Conservation (phyloP, 1,140 invertebrate genomes). For the Pachypsylla venusta region DNA sequence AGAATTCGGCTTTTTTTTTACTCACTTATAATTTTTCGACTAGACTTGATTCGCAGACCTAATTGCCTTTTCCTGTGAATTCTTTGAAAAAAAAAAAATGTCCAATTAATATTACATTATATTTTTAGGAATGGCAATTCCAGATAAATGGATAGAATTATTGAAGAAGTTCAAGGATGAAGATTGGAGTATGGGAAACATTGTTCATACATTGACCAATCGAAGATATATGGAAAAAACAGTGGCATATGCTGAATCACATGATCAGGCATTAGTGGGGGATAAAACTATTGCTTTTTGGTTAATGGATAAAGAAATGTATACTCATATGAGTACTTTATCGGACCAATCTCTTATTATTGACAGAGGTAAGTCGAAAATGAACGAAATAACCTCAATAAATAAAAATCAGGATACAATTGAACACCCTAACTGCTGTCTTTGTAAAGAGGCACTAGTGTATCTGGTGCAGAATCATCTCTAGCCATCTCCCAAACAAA, state of each 20-base stretch:
- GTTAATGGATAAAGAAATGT: conserved; percentile 99
- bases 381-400: too few relatives aligned
- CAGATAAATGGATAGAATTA: conserved; percentile 97
- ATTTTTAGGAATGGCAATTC: conserved; percentile 72
- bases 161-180: conserved; percentile 76
- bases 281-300: conserved; percentile 99
- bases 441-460: too few relatives aligned
- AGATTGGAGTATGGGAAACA: conserved; percentile 84
- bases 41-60: too few relatives aligned
- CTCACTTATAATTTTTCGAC: too few relatives aligned
- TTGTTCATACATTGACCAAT: conserved; percentile 90
- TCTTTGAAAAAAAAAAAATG: too few relatives aligned
- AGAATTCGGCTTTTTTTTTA: too few relatives aligned
- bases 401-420: too few relatives aligned
- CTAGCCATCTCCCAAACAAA: too few relatives aligned
- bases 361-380: conserved; percentile 48
- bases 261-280: conserved; percentile 95
- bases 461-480: too few relatives aligned
- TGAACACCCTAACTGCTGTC: too few relatives aligned
- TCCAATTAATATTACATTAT: too few relatives aligned
- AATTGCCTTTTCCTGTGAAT: too few relatives aligned
- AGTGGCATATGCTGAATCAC: conserved; percentile 93
- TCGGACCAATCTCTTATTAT: conserved; percentile 57
- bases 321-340: conserved; percentile 77
- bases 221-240: conserved; percentile 89